Evolutionary conservation across 2,797 vertebrate species (phyloP), one percentile per base, ranked within the genome.

Genomic region (Pempheris klunzingeri): DNA sequence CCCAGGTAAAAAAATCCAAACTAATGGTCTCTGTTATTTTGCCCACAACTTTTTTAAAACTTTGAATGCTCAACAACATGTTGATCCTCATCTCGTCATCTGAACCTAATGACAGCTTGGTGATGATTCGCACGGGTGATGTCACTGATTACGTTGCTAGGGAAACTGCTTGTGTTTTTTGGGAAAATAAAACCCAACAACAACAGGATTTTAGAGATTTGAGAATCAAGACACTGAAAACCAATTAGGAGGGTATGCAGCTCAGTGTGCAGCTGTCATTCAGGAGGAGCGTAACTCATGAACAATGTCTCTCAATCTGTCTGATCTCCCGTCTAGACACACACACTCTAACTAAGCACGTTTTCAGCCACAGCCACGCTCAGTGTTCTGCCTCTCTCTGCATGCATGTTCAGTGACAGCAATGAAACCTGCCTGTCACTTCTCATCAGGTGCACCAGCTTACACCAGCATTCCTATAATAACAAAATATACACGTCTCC

Each of bases 261-360:
- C 55, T 81, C 55, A 59, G 67, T 49, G 47, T 76, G 77, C 64
- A 80, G 83, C 78, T 68, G 80, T 77, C 62, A 73, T 68, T 86
- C 68, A 82, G 52, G 74, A 79, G 38, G n/a, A 68, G 47, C 4
- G 15, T 32, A 20, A 28, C 68, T 73, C 49, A 74, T 32, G 28
- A 77, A 52, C 53, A 64, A 12, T 32, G 58, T 53, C 41, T 74
- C 53, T 71, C 28, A 26, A 46, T 49, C 66, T 4, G 7, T 66
- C 52, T 77, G 61, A 82, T 78, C 55, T 67, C 22, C 41, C 0
- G 30, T 75, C 44, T 67, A 60, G 46, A 81, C 62, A 26, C 58
- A 52, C 50, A 52, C 18, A 7, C 59, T 43, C 63, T 46, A 20
- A 46, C 57, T 34, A 39, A 39, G 30, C 43, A 41, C 3, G 9